Evolutionary conservation across 1,140 invertebrate genomes (phyloP).

Genomic region (Cecropterus lyciades): DNA sequence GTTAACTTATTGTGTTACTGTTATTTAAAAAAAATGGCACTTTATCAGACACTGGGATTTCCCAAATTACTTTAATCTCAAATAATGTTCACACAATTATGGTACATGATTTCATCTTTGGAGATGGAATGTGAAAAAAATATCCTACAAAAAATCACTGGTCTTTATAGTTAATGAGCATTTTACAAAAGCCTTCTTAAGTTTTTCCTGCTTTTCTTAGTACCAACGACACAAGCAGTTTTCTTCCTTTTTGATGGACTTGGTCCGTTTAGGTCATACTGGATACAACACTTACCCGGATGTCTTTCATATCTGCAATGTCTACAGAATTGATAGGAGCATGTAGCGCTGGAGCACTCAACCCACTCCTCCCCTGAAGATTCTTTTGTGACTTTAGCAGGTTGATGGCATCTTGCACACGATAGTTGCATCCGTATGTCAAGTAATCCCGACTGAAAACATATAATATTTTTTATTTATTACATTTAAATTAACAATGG

Average conservation of each 20-base stretch:
- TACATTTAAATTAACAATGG: no score
- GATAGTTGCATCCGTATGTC: conserved; percentile 63
- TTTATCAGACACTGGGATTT: conserved; percentile 48
- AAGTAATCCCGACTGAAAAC: conserved; percentile 66
- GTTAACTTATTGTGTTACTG: conserved; percentile 21
- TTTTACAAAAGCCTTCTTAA: conserved; percentile 66
- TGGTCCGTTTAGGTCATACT: conserved; percentile 72
- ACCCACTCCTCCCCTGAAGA: conserved; percentile 74
- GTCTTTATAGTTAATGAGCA: conserved; percentile 40
- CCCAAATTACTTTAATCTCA: conserved; percentile 47
- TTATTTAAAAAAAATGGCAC: conserved; percentile 52
- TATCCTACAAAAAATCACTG: conserved; percentile 52
- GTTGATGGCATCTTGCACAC: conserved; percentile 71
- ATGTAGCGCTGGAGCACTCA: conserved; percentile 64
- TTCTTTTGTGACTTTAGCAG: conserved; percentile 72
- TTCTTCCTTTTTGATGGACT: conserved; percentile 81
- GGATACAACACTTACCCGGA: conserved; percentile 65
- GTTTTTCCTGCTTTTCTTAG: conserved; percentile 76
- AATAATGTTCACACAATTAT: conserved; percentile 36
- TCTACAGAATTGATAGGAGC: conserved; percentile 73
- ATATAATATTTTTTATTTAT: conserved; percentile 10
- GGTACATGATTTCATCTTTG: conserved; percentile 57
- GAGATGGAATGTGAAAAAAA: conserved; percentile 58
- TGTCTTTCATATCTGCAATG: conserved; percentile 68
- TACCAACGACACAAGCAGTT: conserved; percentile 59